Conservation (phyloP, 2,113 vertebrate genomes). For the Paedocypris sp. region DNA sequence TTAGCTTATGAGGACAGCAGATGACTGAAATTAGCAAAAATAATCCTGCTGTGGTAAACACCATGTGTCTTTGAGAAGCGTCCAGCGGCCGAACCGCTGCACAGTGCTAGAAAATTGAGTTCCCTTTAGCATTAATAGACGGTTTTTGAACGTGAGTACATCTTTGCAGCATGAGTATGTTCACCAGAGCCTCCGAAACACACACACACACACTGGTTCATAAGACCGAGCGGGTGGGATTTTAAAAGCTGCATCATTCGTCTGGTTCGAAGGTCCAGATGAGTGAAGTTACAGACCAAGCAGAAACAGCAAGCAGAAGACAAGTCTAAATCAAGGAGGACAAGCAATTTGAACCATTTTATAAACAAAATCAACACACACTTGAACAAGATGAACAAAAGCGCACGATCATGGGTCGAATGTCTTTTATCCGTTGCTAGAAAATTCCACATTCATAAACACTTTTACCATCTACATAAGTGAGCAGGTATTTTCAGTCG, state of each 20-base stretch:
- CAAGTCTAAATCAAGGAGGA: not conserved
- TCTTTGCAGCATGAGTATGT: too few species aligned
- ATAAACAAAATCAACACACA: not conserved
- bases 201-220: too few species aligned
- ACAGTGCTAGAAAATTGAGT: not conserved
- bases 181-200: too few species aligned
- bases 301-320: not conserved
- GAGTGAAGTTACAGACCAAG: conserved; percentile 1
- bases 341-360: not conserved
- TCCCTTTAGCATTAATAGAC: conserved; percentile 23
- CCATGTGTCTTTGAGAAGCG: not conserved
- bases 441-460: conserved; percentile 12
- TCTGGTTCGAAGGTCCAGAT: conserved; percentile 19
- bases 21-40: conserved; percentile 17
- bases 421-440: not conserved
- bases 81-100: not conserved
- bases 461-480: not conserved
- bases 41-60: not conserved
- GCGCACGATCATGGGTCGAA: not conserved
- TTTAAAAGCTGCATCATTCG: conserved; percentile 32
- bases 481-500: not conserved
- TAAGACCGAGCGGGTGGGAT: not conserved
- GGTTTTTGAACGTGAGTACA: too few species aligned
- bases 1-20: conserved; percentile 33
- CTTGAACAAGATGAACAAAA: conserved; percentile 3